Evolutionary conservation across 2,797 vertebrate species (phyloP).

Genomic region (Paguma larvata): DNA sequence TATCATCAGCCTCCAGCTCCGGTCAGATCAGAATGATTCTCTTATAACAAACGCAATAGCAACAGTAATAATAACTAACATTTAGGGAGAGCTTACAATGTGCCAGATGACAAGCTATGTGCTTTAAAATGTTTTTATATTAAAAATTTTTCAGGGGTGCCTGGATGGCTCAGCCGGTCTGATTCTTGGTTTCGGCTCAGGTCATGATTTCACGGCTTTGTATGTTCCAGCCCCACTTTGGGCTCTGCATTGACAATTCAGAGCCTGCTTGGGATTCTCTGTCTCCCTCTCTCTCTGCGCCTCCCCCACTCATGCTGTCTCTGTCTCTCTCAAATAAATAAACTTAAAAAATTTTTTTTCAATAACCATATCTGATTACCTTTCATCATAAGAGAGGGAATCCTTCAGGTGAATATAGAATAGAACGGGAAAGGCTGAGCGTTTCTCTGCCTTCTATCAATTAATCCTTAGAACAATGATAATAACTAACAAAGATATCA

Average conservation of each 20-base stretch:
- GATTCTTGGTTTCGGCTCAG: no score
- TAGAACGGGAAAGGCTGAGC: not conserved
- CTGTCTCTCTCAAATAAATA: no score
- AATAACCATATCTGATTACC: not conserved
- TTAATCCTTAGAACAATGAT: not conserved
- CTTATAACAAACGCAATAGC: not conserved
- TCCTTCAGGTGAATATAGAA: not conserved
- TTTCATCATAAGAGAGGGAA: not conserved
- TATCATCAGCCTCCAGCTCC: not conserved
- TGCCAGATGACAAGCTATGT: not conserved
- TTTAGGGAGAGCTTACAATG: not conserved
- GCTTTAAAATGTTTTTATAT: not conserved
- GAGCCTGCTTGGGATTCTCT: no score
- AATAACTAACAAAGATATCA: not conserved
- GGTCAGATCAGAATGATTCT: constrained; percentile 6
- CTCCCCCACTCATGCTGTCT: no score
- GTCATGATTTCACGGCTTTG: no score
- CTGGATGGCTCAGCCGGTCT: no score
- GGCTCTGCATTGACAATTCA: no score
- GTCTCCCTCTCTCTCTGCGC: no score
- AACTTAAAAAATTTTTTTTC: no score
- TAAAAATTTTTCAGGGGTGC: not conserved
- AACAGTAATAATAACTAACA: not conserved
- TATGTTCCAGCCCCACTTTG: accelerated
- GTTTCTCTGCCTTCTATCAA: not conserved